A percentile compares a stretch with the other conserved stretches of the same genome.
These are phyloP conservation scores for Acleris cristana DNA, from an alignment of 2,888 invertebrate species.

Conservation along the genomic window DNA sequence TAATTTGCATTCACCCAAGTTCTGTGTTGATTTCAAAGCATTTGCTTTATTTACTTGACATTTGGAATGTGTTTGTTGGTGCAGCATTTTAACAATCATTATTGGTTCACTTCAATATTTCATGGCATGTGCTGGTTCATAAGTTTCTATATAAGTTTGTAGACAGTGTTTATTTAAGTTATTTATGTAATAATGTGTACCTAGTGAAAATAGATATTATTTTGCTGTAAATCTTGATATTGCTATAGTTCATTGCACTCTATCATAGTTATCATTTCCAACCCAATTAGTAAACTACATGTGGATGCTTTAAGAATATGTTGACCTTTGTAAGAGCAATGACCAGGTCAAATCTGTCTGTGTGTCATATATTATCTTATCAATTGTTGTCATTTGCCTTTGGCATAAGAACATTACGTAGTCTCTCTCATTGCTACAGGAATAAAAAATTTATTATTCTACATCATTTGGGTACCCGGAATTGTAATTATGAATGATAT, in stretches of 20 bases:
- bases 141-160: not conserved
- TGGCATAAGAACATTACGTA: constrained; percentile 46
- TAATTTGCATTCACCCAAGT: constrained; percentile 31
- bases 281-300: constrained; percentile 10
- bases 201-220: not conserved
- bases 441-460: not conserved
- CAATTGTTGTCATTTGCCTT: constrained; percentile 55
- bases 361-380: constrained; percentile 54
- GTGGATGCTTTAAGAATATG: constrained; percentile 40
- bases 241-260: constrained; percentile 19
- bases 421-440: not conserved
- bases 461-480: not conserved
- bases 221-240: not conserved
- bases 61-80: constrained; percentile 30
- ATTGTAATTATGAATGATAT: too few relatives aligned
- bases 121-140: constrained; percentile 25
- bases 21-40: constrained; percentile 27
- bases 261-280: constrained; percentile 10
- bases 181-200: not conserved
- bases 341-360: constrained; percentile 60
- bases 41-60: constrained; percentile 22
- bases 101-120: constrained; percentile 19
- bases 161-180: not conserved
- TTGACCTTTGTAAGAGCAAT: constrained; percentile 50
- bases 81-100: constrained; percentile 1